Conservation (phyloP, 2,888 invertebrate genomes). For the Endomychus coccineus region DNA sequence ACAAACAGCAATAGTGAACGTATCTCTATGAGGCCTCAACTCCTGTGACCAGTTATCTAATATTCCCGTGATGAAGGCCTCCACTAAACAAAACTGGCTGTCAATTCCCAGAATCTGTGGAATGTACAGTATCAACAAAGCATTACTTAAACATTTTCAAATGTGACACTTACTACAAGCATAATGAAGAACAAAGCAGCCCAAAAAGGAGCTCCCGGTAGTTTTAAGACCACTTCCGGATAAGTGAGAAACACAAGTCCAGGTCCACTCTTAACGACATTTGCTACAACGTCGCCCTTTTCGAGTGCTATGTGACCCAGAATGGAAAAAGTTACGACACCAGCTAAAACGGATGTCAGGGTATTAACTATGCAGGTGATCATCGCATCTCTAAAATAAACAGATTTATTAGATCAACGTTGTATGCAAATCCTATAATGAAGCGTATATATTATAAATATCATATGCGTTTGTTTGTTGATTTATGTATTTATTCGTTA, state of each 20-base stretch:
- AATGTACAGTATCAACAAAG: constrained; percentile 5
- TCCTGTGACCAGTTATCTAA: constrained; percentile 53
- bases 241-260: constrained; percentile 69
- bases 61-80: constrained; percentile 53
- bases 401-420: too few relatives aligned
- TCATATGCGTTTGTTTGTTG: too few relatives aligned
- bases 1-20: constrained; percentile 66
- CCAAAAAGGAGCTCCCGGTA: constrained; percentile 66
- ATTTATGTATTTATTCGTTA: too few relatives aligned
- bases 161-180: constrained; percentile 52
- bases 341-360: constrained; percentile 63
- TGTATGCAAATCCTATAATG: too few relatives aligned
- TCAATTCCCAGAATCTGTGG: constrained; percentile 62
- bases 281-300: constrained; percentile 45
- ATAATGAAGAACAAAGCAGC: constrained; percentile 66
- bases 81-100: constrained; percentile 65
- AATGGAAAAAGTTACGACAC: constrained; percentile 69
- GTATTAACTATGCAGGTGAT: constrained; percentile 67
- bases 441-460: too few relatives aligned
- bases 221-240: constrained; percentile 64
- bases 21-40: constrained; percentile 52
- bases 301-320: constrained; percentile 61
- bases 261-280: constrained; percentile 57
- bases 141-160: not conserved
- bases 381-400: constrained; percentile 66